Evolutionary conservation across 2,888 invertebrate genomes (phyloP).

Genomic region (Meliscaeva auricollis): DNA sequence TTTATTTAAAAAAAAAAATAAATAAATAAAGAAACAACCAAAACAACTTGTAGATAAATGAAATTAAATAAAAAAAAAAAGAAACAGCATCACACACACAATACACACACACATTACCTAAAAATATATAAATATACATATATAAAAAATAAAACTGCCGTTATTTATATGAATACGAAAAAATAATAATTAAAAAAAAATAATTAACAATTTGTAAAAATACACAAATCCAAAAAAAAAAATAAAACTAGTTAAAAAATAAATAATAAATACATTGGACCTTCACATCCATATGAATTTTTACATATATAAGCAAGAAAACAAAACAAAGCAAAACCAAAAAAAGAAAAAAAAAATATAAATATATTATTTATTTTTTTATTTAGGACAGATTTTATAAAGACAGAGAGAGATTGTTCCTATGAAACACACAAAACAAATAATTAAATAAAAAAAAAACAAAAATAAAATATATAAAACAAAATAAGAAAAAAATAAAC

Average conservation of each 20-base stretch:
- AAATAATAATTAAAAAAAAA: slow-evolving; percentile 62
- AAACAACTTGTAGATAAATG: slow-evolving; percentile 74
- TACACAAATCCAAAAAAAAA: slow-evolving; percentile 29
- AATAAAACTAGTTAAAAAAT: slow-evolving; percentile 51
- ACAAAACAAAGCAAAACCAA: too few relatives aligned
- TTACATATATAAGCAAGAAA: slow-evolving; percentile 62
- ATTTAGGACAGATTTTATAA: slow-evolving; percentile 78
- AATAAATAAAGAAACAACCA: slow-evolving; percentile 3
- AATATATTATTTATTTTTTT: slow-evolving; percentile 79
- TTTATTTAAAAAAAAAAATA: slow-evolving; percentile 67
- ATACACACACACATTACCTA: slow-evolving; percentile 66
- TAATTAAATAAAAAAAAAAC: slow-evolving; percentile 50
- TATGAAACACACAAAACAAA: slow-evolving; percentile 78
- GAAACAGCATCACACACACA: slow-evolving; percentile 2
- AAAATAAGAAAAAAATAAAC: slow-evolving; percentile 81
- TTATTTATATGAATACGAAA: slow-evolving; percentile 75
- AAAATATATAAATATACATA: slow-evolving; percentile 37
- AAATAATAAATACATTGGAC: slow-evolving; percentile 68
- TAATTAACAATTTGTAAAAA: slow-evolving; percentile 33
- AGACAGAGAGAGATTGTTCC: slow-evolving; percentile 80
- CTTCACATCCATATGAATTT: slow-evolving; percentile 69
- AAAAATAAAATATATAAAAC: slow-evolving; percentile 78
- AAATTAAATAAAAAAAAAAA: slow-evolving; percentile 52
- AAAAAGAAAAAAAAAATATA: slow-evolving; percentile 59
- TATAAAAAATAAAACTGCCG: slow-evolving; percentile 72